Conservation (phyloP, 2,797 vertebrate genomes). For the Cynopterus sphinx region DNA sequence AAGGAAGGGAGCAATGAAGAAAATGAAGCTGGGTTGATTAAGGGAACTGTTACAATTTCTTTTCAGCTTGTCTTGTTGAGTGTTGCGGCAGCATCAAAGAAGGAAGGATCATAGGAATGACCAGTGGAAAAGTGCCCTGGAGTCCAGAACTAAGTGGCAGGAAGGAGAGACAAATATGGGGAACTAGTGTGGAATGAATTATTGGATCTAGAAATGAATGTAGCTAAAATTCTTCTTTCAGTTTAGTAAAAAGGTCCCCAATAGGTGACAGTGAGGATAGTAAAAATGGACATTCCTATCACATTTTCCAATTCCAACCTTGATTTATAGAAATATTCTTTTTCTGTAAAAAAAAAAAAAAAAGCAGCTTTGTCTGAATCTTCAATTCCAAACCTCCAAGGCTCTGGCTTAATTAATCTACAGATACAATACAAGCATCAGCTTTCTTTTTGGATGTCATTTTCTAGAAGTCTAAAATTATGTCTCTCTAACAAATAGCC, state of each 20-base stretch:
- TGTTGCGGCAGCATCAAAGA: not conserved
- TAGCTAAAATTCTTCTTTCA: not conserved
- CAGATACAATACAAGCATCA: not conserved
- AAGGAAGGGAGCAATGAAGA: not conserved
- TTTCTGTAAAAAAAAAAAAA: not conserved
- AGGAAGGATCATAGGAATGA: too few species aligned
- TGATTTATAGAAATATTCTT: not conserved
- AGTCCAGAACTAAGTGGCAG: not conserved
- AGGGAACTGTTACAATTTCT: not conserved
- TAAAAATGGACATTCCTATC: not conserved
- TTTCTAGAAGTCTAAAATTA: conserved; percentile 15
- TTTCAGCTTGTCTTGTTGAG: not conserved
- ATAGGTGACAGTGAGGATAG: not conserved
- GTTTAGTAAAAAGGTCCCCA: not conserved
- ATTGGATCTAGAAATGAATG: not conserved
- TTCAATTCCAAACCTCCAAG: not conserved
- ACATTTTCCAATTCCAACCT: not conserved
- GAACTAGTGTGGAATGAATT: not conserved
- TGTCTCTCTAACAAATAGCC: conserved; percentile 8
- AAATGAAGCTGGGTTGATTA: not conserved
- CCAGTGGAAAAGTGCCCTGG: not conserved
- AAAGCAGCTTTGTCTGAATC: not conserved
- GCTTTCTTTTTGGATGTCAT: not conserved
- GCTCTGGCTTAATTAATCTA: conserved; percentile 39
- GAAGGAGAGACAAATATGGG: not conserved